Base-by-base conservation (phyloP, 2,888 invertebrate species). In the Caenorhabditis sp. region DNA sequence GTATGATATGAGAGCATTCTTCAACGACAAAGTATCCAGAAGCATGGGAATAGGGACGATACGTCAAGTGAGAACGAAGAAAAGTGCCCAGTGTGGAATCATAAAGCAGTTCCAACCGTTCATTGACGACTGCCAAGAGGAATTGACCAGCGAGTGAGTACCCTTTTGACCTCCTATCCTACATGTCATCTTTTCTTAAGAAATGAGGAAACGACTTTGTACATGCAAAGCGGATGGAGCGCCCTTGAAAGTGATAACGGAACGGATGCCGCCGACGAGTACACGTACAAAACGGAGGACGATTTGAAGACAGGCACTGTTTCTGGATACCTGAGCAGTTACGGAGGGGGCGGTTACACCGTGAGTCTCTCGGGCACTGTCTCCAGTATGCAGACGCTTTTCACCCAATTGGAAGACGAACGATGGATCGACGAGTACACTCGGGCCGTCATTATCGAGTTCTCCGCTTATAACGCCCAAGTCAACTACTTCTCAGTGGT, bases 21-120 rank as follows among this genome's bases (percentile, higher is more conserved):
- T 91, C 48, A 89, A 90, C 68, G 92, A 92, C 85, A 90, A 91
- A 62, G 84, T 79, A 7, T 91, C 91, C 22, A 87, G 91, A 45
- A 89, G 91, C 37, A 90, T 92, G 90, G 92, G 92, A 15, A 91
- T 90, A 77, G 91, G 91, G 32, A 90, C 90, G 11, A 89, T 92
- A 70, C 80, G 92, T 63, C 91, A 92, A 86, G 88, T 91, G 22
- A 86, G 92, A 48, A 87, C 89, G 15, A 86, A 85, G 77, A 59
- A 75, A 15, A 61, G 72, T 37, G 58, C 48, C 7, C 59, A 79
- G 30, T 83, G 83, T 30, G 32, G 62, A 32, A 30, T 83, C 1
- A 39, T 58, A 1, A 26, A 58, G 9, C 53, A 73, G 27, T 73
- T 81, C 46, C 30, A 55, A 13, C 7, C 17, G 0, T 76, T 61